Evolutionary conservation across 2,888 invertebrate species (phyloP), one percentile per base, ranked within the genome.

Genomic region (Polylopha cassiicola): DNA sequence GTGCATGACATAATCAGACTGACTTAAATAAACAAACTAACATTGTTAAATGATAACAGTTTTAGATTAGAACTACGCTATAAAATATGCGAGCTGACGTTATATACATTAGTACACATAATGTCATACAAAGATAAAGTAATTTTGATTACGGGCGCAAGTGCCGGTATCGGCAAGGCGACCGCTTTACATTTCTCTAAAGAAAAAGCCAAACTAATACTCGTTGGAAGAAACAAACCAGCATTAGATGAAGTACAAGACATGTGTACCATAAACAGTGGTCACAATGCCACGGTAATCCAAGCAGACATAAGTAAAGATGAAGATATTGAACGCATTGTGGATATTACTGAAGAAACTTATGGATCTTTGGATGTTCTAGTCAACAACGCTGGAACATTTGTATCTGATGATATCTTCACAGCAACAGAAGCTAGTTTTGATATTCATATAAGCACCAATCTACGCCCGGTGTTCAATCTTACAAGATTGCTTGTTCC

Each of bases 401-500:
- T 94, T 14, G 91, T 90, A 57, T 67, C 70, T 6, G 95, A 95
- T 18, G 84, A 87, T 14, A 93, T 95, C 53, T 94, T 95, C 71
- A 91, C 87, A 39, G 92, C 94, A 0, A 88, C 87, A 16, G 59
- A 95, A 53, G 91, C 91, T 36, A 93, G 93, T 57, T 95, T 89
- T 62, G 96, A 97, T 66, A 79, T 89, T 29, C 74, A 93, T 26
- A 93, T 97, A 87, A 91, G 92, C 52, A 87, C 90, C 10, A 97
- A 97, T 69, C 89, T 94, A 1, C 87, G 93, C 51, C 87, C 90
- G 0, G 73, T 91, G 2, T 91, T 90, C 58, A 87, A 91, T 37
- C 65, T 95, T 51, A 94, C 93, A 1, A 91, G 90, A 87, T 65
- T 94, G 36, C 92, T 93, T 14, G 91, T 92, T 0, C 95, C 95